Conservation (phyloP, 2,888 invertebrate genomes). For the Smittia sp. region DNA sequence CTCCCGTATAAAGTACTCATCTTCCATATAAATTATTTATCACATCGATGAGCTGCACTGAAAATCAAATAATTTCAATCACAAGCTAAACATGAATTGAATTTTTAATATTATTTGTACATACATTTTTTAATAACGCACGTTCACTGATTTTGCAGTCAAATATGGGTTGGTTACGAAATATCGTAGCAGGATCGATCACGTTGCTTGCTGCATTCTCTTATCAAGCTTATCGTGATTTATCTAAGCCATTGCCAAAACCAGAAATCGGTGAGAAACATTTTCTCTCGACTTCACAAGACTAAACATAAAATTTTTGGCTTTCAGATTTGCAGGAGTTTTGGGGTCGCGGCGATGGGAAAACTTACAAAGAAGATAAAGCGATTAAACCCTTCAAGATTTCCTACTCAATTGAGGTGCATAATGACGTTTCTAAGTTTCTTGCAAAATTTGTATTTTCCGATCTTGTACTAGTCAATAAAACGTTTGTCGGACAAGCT, state of each 20-base stretch:
- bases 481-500: constrained; percentile 62
- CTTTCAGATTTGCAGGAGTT: constrained; percentile 47
- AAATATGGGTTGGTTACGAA: constrained; percentile 10
- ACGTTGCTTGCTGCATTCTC: constrained; percentile 45
- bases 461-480: constrained; percentile 53
- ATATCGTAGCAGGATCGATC: background rate
- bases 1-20: too few species aligned
- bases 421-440: background rate
- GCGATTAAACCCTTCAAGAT: constrained; percentile 44
- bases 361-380: constrained; percentile 48
- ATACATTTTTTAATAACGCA: background rate
- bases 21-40: too few species aligned
- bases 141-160: background rate
- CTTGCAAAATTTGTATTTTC: background rate
- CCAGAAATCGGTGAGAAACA: constrained; percentile 46
- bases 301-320: too few species aligned
- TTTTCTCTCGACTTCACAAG: background rate
- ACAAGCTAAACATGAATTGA: too few species aligned
- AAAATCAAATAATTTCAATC: too few species aligned
- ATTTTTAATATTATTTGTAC: too few species aligned
- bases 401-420: constrained; percentile 43
- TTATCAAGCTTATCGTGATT: constrained; percentile 48
- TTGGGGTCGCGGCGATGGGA: constrained; percentile 50
- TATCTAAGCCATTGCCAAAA: constrained; percentile 47
- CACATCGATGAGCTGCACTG: too few species aligned